Conservation (phyloP, 2,888 invertebrate genomes). For the Timema podura region DNA sequence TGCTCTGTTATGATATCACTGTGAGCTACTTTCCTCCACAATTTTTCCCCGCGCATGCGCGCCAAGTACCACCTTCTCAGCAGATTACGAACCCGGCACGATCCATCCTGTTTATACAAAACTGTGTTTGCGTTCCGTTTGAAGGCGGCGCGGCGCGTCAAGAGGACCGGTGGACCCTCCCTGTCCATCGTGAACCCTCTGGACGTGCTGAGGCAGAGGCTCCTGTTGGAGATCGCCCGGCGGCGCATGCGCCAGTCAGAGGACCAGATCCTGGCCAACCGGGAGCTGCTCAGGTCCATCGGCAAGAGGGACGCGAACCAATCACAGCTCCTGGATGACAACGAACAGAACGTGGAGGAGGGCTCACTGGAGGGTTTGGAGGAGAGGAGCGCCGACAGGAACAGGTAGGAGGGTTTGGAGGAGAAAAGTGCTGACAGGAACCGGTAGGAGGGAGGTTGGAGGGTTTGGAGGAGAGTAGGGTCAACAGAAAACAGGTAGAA, state of each 20-base stretch:
- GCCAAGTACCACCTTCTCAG: too few species aligned
- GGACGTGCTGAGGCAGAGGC: slow-evolving; percentile 78
- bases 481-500: too few species aligned
- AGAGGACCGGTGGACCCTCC: slow-evolving; percentile 45
- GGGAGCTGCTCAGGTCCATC: slow-evolving; percentile 68
- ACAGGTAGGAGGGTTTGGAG: too few species aligned
- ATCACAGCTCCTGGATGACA: slow-evolving; percentile 13
- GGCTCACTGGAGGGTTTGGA: too few species aligned
- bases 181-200: slow-evolving; percentile 83
- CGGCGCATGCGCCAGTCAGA: slow-evolving; percentile 74
- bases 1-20: too few species aligned
- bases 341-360: background rate
- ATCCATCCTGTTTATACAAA: background rate
- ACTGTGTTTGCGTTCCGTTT: background rate
- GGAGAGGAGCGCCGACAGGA: too few species aligned
- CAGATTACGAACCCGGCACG: background rate
- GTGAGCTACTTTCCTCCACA: too few species aligned
- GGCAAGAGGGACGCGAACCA: slow-evolving; percentile 58
- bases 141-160: slow-evolving; percentile 23
- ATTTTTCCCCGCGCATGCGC: too few species aligned
- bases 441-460: too few species aligned
- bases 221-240: slow-evolving; percentile 75
- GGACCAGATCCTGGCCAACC: slow-evolving; percentile 63
- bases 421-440: too few species aligned
- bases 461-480: too few species aligned